Base-by-base conservation (phyloP, 1,140 invertebrate species). In the Cyclargus thomasi region DNA sequence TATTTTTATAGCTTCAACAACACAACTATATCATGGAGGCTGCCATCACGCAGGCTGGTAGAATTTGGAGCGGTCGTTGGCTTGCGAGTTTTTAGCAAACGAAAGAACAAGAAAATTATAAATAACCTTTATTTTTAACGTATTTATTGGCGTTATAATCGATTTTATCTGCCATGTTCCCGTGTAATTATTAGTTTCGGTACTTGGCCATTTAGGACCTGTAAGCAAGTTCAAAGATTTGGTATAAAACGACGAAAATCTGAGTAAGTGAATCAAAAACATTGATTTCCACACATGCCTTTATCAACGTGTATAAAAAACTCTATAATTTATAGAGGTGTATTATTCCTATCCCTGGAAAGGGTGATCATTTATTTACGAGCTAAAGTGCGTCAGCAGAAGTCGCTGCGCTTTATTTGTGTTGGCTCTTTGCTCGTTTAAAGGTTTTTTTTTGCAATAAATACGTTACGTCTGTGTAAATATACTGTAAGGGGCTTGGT, bases 361-460 rank as follows among this genome's bases (percentile, higher is more conserved):
- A n/a, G 23, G 22, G 22, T 22, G 62, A 62, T 14, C 59, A 29
- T 22, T 20, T 63, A 23, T 63, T 63, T 63, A 63, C 22, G 62
- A 63, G 22, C n/a, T 53, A 17, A n/a, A 53, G 65, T 66, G 53
- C 65, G 65, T 66, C 65, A 66, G 36, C 4, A 53, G 53, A 53
- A 65, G 53, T 66, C 65, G 23, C 53, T 16, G 53, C 22, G 62
- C 62, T 68, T 65, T 69, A 65, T 69, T 69, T 64, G 63, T 69
- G 62, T 69, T 69, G 67, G 67, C 67, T 57, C 11, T 62, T 67
- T 70, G 22, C 63, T 21, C 39, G 68, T 62, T 62, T 53, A 36
- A 62, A 47, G 23, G 21, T 73, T 74, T 73, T 78, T 75, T 76
- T 64, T 2, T 29, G 23, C 23, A 29, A 29, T 29, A 3, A 3